Conservation (phyloP, 2,113 vertebrate genomes). For the Beaufortia kweichowensis region DNA sequence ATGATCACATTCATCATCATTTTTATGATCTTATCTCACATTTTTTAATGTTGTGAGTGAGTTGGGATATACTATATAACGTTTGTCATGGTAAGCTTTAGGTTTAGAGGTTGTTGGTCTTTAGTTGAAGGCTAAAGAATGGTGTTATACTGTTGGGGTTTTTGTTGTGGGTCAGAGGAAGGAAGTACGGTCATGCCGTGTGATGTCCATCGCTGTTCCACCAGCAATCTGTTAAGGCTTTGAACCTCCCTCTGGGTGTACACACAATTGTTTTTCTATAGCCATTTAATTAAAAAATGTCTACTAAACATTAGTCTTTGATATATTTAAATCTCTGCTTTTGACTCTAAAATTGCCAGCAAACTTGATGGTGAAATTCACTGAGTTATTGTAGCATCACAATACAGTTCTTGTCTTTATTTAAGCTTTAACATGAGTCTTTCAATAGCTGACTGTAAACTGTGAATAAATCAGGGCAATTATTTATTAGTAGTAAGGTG, state of each 20-base stretch:
- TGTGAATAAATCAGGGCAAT: too few relatives aligned
- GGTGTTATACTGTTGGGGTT: slow-evolving; percentile 43
- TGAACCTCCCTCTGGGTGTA: slow-evolving; percentile 63
- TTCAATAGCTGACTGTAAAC: too few relatives aligned
- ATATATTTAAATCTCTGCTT: background rate
- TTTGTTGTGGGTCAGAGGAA: slow-evolving; percentile 67
- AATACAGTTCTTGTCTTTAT: background rate
- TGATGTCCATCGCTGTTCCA: slow-evolving; percentile 65
- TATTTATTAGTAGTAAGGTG: too few relatives aligned
- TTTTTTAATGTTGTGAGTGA: background rate
- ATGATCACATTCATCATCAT: too few relatives aligned
- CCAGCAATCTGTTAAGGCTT: slow-evolving; percentile 67
- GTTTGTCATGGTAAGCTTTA: background rate
- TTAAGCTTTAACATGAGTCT: too few relatives aligned
- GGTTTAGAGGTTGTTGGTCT: background rate
- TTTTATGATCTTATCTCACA: too few relatives aligned
- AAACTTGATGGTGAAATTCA: too few relatives aligned
- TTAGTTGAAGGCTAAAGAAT: background rate
- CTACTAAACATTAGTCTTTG: background rate
- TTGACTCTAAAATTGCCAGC: too few relatives aligned
- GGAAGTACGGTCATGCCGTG: slow-evolving; percentile 73
- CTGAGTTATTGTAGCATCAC: too few relatives aligned
- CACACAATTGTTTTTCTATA: slow-evolving; percentile 53
- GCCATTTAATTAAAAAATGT: slow-evolving; percentile 20
- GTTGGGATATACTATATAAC: background rate